phyloP scores from a whole-genome alignment of 2,113 vertebrate species.

The Oryzias celebensis region DNA sequence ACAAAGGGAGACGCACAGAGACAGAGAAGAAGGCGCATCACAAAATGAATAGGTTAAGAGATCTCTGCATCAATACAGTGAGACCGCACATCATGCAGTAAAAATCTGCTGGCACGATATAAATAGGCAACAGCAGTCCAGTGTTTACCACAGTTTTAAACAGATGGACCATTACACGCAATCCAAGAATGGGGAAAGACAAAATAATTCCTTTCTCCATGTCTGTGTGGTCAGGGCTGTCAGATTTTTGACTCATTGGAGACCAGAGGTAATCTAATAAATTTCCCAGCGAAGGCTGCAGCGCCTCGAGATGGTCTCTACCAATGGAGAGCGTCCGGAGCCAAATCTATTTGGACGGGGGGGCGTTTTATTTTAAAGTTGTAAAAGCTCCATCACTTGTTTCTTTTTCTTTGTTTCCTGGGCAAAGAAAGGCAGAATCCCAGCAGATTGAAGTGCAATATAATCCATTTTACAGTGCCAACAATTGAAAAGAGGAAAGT shows the following conservation, averaged over 20 bases:
- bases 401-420: constrained; percentile 53
- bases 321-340: constrained; percentile 27
- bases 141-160: constrained; percentile 68
- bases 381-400: constrained; percentile 36
- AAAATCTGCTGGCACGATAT: constrained; percentile 52
- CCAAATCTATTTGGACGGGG: constrained; percentile 28
- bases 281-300: constrained; percentile 56
- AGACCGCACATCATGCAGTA: constrained; percentile 57
- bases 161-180: constrained; percentile 50
- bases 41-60: constrained; percentile 38
- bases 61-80: constrained; percentile 42
- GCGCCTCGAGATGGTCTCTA: constrained; percentile 37
- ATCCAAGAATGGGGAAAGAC: constrained; percentile 51
- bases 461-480: constrained; percentile 81
- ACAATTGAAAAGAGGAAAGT: constrained; percentile 77
- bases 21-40: constrained; percentile 27
- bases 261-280: constrained; percentile 63
- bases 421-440: constrained; percentile 63
- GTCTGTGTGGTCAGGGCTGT: constrained; percentile 60
- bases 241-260: constrained; percentile 51
- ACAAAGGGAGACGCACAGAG: constrained; percentile 7
- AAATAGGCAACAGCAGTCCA: constrained; percentile 60
- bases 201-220: constrained; percentile 58
- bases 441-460: constrained; percentile 79
- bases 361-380: constrained; percentile 45